phyloP scores from a whole-genome alignment of 1,140 invertebrate species.

The Ostrea edulis region DNA sequence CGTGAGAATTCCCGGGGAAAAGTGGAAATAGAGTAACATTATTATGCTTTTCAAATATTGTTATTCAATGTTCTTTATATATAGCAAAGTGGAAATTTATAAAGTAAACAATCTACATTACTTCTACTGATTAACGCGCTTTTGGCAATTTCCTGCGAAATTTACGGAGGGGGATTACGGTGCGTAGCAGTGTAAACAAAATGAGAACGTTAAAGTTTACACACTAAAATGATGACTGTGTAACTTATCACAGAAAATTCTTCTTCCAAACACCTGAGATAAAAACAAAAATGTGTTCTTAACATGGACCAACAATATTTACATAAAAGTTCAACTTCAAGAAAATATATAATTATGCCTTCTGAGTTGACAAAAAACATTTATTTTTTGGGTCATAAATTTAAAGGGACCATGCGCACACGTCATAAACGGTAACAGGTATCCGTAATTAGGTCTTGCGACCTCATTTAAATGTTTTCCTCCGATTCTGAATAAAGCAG shows the following conservation, averaged over 20 bases:
- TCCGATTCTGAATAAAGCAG: conserved; percentile 22
- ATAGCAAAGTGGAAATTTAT: neutral
- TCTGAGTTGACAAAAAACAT: conserved; percentile 19
- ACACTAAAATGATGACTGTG: neutral
- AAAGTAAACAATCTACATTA: conserved; percentile 2
- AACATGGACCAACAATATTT: conserved; percentile 29
- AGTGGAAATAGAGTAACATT: neutral
- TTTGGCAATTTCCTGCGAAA: conserved; percentile 25
- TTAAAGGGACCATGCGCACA: conserved; percentile 10
- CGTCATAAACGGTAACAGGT: conserved; percentile 26
- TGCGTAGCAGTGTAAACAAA: neutral
- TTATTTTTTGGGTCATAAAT: conserved; percentile 27
- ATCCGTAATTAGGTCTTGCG: conserved; percentile 21
- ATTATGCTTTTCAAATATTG: neutral
- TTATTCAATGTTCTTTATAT: neutral
- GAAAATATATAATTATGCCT: neutral
- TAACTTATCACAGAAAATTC: neutral
- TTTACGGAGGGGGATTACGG: neutral
- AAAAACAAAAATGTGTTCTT: conserved; percentile 18
- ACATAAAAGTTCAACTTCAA: conserved; percentile 34
- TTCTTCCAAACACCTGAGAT: neutral
- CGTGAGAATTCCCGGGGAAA: neutral
- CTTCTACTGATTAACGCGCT: neutral
- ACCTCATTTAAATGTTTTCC: conserved; percentile 28
- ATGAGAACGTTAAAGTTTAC: neutral